Evolutionary conservation across 2,888 invertebrate species (phyloP).

Genomic region (Ceramica pisi): DNA sequence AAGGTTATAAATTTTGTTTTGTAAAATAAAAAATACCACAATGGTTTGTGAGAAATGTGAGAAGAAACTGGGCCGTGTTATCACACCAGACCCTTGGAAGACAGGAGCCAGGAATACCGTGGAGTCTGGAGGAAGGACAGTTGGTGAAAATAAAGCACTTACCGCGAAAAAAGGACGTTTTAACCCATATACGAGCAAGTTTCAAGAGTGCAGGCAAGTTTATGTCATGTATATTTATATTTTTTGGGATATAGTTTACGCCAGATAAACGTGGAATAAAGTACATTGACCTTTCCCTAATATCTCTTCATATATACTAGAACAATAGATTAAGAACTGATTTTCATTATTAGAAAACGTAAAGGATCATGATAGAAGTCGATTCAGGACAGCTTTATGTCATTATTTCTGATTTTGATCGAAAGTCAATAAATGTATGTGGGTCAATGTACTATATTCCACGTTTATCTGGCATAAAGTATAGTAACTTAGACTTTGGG

Average conservation of each 20-base stretch:
- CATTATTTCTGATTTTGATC: too few relatives aligned
- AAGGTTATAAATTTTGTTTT: conserved; percentile 46
- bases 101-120: conserved; percentile 97
- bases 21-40: conserved; percentile 35
- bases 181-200: conserved; percentile 95
- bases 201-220: conserved; percentile 93
- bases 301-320: too few relatives aligned
- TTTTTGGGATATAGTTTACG: neutral
- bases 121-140: conserved; percentile 96
- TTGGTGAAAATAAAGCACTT: conserved; percentile 98
- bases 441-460: too few relatives aligned
- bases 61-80: conserved; percentile 97
- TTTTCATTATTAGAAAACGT: too few relatives aligned
- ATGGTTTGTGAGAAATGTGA: conserved; percentile 98
- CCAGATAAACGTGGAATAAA: too few relatives aligned
- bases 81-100: conserved; percentile 99
- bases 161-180: conserved; percentile 95
- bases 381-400: too few relatives aligned
- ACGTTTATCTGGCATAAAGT: too few relatives aligned
- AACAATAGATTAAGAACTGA: too few relatives aligned
- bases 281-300: too few relatives aligned
- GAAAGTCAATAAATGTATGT: too few relatives aligned
- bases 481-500: too few relatives aligned
- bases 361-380: too few relatives aligned
- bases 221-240: neutral